Conservation (phyloP, 2,888 invertebrate genomes). For the Hirtodrosophila confusa region DNA sequence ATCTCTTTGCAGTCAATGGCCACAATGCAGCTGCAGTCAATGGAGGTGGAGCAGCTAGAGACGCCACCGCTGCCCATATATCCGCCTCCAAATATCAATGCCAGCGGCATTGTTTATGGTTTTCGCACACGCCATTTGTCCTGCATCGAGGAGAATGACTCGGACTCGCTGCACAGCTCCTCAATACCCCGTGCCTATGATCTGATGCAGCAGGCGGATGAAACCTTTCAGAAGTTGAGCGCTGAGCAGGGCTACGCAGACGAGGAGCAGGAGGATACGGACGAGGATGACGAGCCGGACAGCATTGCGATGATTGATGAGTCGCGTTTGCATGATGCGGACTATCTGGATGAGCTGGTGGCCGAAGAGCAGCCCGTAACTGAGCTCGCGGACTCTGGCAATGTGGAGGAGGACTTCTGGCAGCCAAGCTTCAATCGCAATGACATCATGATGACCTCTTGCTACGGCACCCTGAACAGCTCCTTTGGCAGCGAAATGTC, state of each 20-base stretch:
- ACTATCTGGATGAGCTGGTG: constrained; percentile 81
- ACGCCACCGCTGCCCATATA: constrained; percentile 63
- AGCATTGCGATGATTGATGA: constrained; percentile 83
- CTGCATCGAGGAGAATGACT: constrained; percentile 84
- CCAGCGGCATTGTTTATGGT: constrained; percentile 77
- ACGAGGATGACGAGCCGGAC: constrained; percentile 53
- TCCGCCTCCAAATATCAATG: constrained; percentile 38
- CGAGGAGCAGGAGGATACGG: constrained; percentile 22
- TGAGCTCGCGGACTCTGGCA: constrained; percentile 60
- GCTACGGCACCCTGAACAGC: constrained; percentile 82
- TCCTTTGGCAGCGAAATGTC: constrained; percentile 74
- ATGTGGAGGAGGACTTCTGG: constrained; percentile 72
- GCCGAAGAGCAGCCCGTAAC: constrained; percentile 51
- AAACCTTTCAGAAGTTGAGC: constrained; percentile 79
- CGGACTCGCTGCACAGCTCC: constrained; percentile 82
- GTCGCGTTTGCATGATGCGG: constrained; percentile 78
- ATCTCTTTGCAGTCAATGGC: constrained; percentile 41
- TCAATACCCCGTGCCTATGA: constrained; percentile 82
- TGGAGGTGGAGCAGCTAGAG: constrained; percentile 51
- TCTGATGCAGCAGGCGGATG: constrained; percentile 82
- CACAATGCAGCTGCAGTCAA: constrained; percentile 46
- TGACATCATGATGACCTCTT: constrained; percentile 84
- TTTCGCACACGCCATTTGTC: constrained; percentile 83
- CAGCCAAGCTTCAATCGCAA: constrained; percentile 67
- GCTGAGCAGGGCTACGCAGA: constrained; percentile 32